Percentiles rank a stretch among this genome's conserved stretches.
Evolutionary conservation across 2,888 invertebrate genomes (phyloP).

Genomic region (Diachrysia chrysitis): DNA sequence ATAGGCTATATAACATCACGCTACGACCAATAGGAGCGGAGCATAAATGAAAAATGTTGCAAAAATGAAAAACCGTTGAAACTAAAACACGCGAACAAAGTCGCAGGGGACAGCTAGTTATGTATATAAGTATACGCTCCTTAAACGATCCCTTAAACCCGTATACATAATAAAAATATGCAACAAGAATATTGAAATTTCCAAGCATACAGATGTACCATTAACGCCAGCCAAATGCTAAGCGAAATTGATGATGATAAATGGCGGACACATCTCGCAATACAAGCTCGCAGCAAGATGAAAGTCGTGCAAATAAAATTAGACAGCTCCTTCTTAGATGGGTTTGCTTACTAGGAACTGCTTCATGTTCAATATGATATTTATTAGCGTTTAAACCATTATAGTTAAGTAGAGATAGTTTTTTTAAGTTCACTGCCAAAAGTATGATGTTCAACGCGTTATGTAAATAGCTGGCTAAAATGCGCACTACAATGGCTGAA

Average conservation of each 20-base stretch:
- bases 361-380: constrained; percentile 34
- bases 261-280: constrained; percentile 23
- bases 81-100: no score
- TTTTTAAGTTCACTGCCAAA: neutral
- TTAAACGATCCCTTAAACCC: constrained; percentile 14
- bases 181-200: constrained; percentile 18
- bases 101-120: no score
- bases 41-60: no score
- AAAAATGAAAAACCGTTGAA: no score
- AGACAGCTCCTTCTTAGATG: constrained; percentile 27
- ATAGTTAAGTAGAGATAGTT: neutral
- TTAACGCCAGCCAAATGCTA: constrained; percentile 26
- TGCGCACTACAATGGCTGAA: no score
- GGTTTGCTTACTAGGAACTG: constrained; percentile 32
- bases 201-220: constrained; percentile 20
- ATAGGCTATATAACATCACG: no score
- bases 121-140: constrained; percentile 20
- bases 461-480: no score
- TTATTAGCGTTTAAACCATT: constrained; percentile 33
- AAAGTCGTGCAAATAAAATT: constrained; percentile 50
- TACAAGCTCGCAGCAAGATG: constrained; percentile 27
- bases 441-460: no score
- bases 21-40: no score
- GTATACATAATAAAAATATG: constrained; percentile 21
- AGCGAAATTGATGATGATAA: constrained; percentile 43